Evolutionary conservation across 2,113 vertebrate genomes (phyloP).

Genomic region (Thryonomys swinderianus): DNA sequence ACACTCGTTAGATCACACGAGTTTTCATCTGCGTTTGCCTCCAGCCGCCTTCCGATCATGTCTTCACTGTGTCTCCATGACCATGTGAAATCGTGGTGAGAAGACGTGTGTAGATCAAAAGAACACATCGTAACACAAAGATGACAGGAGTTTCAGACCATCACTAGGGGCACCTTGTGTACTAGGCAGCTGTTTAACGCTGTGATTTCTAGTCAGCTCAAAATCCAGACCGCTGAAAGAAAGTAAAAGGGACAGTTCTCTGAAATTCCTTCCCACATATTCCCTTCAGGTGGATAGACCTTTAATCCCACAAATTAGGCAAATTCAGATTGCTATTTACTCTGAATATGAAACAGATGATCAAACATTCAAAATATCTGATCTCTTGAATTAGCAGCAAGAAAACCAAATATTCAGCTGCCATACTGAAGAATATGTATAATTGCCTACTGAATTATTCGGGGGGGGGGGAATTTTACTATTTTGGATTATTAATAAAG

Average conservation of each 20-base stretch:
- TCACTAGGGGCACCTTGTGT: not conserved
- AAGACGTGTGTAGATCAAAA: not conserved
- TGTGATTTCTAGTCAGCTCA: not conserved
- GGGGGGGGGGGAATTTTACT: not conserved
- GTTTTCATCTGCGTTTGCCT: not conserved
- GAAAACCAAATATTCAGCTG: not conserved
- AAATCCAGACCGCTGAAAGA: not conserved
- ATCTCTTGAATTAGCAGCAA: not conserved
- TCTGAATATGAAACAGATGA: not conserved
- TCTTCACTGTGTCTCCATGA: not conserved
- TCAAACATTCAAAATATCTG: not conserved
- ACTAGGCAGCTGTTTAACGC: not conserved
- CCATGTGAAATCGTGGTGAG: not conserved
- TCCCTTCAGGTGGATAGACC: not conserved
- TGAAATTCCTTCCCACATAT: not conserved
- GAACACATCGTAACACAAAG: not conserved
- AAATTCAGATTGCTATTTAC: not conserved
- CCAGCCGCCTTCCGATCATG: not conserved
- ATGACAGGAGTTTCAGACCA: not conserved
- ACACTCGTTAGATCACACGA: not conserved
- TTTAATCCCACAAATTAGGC: not conserved
- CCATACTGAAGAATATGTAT: too few species aligned
- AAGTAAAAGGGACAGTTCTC: not conserved
- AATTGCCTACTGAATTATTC: too few species aligned
- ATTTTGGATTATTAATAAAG: slow-evolving; percentile 23